Evolutionary conservation across 2,113 vertebrate genomes (phyloP).

Genomic region (Sclerurus mexicanus): DNA sequence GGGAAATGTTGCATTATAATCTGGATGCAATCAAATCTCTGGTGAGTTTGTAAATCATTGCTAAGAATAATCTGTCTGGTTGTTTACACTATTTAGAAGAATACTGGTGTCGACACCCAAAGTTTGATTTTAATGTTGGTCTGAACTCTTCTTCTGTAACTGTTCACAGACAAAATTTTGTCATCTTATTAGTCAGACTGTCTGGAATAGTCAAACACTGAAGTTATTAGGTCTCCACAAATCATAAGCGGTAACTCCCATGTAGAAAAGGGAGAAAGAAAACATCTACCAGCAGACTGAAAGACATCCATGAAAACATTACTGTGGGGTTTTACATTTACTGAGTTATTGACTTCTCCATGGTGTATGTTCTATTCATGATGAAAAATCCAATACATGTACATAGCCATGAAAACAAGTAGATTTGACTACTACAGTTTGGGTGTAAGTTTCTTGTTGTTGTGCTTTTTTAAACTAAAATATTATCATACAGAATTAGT

Average conservation of each 20-base stretch:
- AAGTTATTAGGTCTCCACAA: not conserved
- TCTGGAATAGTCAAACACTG: not conserved
- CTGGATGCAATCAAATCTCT: slow-evolving; percentile 23
- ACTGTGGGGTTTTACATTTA: not conserved
- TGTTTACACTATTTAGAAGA: slow-evolving; percentile 37
- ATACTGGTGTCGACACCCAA: not conserved
- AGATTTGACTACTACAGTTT: not conserved
- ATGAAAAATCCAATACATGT: not conserved
- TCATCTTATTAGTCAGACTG: not conserved
- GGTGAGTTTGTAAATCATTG: slow-evolving; percentile 23
- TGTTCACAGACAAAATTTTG: not conserved
- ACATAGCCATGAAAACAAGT: not conserved
- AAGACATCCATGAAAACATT: not conserved
- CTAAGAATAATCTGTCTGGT: slow-evolving; percentile 41
- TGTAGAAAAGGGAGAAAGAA: not conserved
- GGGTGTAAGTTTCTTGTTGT: not conserved
- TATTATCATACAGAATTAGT: not conserved
- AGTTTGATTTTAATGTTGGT: slow-evolving; percentile 1
- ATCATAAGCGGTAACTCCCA: not conserved
- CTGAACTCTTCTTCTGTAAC: slow-evolving; percentile 4
- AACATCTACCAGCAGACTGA: not conserved
- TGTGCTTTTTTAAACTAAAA: not conserved
- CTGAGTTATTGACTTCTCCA: not conserved
- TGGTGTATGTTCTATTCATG: rapidly evolving
- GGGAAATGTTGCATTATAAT: not conserved